Evolutionary conservation across 2,888 invertebrate species (phyloP), one percentile per base, ranked within the genome.

Genomic region (Rotaria socialis): DNA sequence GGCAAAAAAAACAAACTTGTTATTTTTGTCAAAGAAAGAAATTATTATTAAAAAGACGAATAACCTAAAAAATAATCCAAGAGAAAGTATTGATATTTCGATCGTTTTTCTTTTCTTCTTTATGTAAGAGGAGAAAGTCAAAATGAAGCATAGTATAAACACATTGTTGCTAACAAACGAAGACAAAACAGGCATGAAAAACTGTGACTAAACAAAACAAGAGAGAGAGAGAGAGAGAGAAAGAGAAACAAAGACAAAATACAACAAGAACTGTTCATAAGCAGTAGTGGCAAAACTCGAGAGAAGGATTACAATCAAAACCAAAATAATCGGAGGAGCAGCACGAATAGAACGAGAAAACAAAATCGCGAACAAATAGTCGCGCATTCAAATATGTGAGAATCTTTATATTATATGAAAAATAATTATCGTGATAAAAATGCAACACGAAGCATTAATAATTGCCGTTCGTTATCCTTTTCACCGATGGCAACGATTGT

Each of bases 401-500:
- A 67, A 41, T 19, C 19, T 8, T 52, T 22, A 55, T 22, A 55
- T 19, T 55, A 55, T 55, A 35, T 55, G 22, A 67, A 67, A 67
- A 67, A 52, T 52, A 67, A 19, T 80, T 80, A 80, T 80, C 80
- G 80, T 85, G 85, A 85, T 50, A 86, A 60, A 74, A 58, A 74
- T 7, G 86, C 43, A 58, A 87, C 85, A 80, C 86, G 84, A 19
- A 87, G 58, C 87, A 87, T 87, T 41, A 87, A 84, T 74, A 87
- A 84, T 85, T 87, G 87, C 41, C 86, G 84, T 74, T 86, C 86
- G n/a, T 85, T 58, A 67, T 87, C 86, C 50, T 87, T 87, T 22
- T 87, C 87, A 35, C 86, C 86, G n/a, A 87, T 87, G 41, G 87
- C 85, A 56, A 87, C 87, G 55, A 87, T 74, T 47, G 86, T 87